Base-by-base conservation (phyloP, 2,797 vertebrate species). In the Phoebastria nigripes region DNA sequence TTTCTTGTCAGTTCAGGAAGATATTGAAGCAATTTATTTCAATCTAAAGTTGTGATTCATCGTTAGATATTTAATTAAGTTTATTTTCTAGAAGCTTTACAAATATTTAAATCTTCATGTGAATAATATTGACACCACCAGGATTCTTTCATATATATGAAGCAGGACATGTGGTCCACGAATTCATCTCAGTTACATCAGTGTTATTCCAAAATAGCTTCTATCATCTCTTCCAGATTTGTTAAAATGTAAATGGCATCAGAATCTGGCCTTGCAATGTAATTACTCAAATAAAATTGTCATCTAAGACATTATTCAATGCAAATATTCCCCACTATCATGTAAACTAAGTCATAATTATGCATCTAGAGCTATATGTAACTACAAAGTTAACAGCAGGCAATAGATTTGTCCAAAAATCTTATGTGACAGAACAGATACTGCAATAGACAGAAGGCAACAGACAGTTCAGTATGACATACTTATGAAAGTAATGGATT, bases 21-120 rank as follows among this genome's bases (percentile, higher is more conserved):
- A 91, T 95, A 93, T 83, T 90, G 89, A 88, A 93, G 79, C 61
- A 78, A 91, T 93, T 85, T 65, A 69, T 95, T 96, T 92, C 56
- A 85, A 81, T 93, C 56, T 93, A 7, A 87, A 74, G 44, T 74
- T 88, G 56, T 71, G 74, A 78, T 89, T 94, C 56, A 51, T 52
- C 47, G 63, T 67, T 87, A 91, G 49, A 54, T 77, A 71, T 42
- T 86, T 82, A 92, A 95, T 88, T 85, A 85, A 71, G 33, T 89
- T 91, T 74, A 46, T 90, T 83, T 92, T 67, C 37, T 67, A 37
- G 44, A 46, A 86, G 65, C 35, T 83, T 88, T 86, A 59, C 41
- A 78, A 85, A 86, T 56, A 55, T 31, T 83, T 70, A 39, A 69
- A 82, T 77, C 29, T 76, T 88, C 41, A 51, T 17, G n/a, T 21